These are phyloP conservation scores for Drosophila borealis DNA, from an alignment of 2,888 invertebrate species.

Conservation along the genomic window DNA sequence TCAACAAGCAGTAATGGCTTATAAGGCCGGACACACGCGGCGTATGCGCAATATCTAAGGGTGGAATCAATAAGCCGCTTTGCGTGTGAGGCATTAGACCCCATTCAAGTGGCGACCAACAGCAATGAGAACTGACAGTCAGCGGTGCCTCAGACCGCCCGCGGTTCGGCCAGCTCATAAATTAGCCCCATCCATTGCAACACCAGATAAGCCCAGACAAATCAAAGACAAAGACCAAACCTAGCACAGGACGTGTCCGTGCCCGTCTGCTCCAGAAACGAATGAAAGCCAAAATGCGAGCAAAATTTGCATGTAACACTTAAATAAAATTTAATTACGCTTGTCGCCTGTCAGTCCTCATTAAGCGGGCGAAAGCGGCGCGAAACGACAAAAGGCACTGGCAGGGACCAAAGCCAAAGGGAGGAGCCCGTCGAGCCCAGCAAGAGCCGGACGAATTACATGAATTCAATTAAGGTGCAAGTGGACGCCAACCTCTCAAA, in stretches of 20 bases:
- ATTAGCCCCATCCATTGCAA: slow-evolving; percentile 39
- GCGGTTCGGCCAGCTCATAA: slow-evolving; percentile 61
- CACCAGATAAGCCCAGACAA: slow-evolving; percentile 37
- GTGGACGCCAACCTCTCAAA: slow-evolving; percentile 41
- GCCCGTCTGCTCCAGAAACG: slow-evolving; percentile 16
- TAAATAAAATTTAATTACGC: slow-evolving; percentile 84
- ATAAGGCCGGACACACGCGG: slow-evolving; percentile 31
- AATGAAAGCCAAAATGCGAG: slow-evolving; percentile 23
- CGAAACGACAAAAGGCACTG: slow-evolving; percentile 4
- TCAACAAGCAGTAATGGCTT: slow-evolving; percentile 15
- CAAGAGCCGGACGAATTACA: slow-evolving; percentile 65
- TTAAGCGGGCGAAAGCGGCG: slow-evolving; percentile 53
- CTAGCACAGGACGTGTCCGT: slow-evolving; percentile 21
- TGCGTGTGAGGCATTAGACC: slow-evolving; percentile 47
- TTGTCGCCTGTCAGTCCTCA: slow-evolving; percentile 84
- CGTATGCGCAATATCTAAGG: slow-evolving; percentile 56
- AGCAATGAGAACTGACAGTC: not conserved
- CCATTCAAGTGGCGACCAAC: slow-evolving; percentile 39
- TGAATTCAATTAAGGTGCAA: slow-evolving; percentile 77
- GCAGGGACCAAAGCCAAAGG: not conserved
- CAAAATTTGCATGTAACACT: slow-evolving; percentile 80
- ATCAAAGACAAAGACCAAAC: slow-evolving; percentile 52
- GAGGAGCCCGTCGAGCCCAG: slow-evolving; percentile 16
- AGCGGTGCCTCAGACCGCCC: slow-evolving; percentile 50
- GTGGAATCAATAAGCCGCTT: slow-evolving; percentile 52